A percentile compares a stretch with the other conserved stretches of the same genome.
Evolutionary conservation across 2,888 invertebrate species (phyloP).

Genomic region (Rhyacophila evoluta): DNA sequence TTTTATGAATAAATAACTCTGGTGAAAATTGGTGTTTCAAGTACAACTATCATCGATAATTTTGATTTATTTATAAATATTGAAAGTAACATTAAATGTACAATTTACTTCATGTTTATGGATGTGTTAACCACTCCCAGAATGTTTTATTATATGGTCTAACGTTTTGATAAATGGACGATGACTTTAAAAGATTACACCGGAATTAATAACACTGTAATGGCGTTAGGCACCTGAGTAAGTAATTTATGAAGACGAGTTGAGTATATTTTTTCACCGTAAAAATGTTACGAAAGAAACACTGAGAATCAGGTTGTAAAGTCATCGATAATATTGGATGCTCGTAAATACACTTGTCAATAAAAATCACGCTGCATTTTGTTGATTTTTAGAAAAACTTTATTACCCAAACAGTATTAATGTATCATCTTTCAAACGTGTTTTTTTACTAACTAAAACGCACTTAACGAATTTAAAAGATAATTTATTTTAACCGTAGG

Average conservation of each 20-base stretch:
- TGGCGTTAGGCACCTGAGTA: neutral
- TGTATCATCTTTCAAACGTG: neutral
- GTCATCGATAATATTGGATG: neutral
- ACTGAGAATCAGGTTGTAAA: neutral
- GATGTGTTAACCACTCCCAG: neutral
- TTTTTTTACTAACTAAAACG: neutral
- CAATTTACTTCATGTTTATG: neutral
- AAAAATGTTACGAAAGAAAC: neutral
- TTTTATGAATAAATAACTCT: too few relatives aligned
- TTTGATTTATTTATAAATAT: neutral
- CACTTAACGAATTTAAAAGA: neutral
- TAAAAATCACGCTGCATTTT: neutral
- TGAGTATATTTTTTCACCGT: neutral
- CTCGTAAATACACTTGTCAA: neutral
- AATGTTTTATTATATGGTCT: neutral
- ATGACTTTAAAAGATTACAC: neutral
- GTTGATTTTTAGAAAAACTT: conserved; percentile 7
- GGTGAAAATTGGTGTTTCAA: too few relatives aligned
- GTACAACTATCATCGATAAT: too few relatives aligned
- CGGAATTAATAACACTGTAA: conserved; percentile 4
- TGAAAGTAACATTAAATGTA: neutral
- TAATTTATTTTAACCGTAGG: neutral
- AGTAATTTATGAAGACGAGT: neutral
- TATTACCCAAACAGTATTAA: neutral
- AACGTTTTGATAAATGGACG: neutral